Evolutionary conservation across 1,140 invertebrate species (phyloP), one percentile per base, ranked within the genome.

Genomic region (Trichonephila clavipes): DNA sequence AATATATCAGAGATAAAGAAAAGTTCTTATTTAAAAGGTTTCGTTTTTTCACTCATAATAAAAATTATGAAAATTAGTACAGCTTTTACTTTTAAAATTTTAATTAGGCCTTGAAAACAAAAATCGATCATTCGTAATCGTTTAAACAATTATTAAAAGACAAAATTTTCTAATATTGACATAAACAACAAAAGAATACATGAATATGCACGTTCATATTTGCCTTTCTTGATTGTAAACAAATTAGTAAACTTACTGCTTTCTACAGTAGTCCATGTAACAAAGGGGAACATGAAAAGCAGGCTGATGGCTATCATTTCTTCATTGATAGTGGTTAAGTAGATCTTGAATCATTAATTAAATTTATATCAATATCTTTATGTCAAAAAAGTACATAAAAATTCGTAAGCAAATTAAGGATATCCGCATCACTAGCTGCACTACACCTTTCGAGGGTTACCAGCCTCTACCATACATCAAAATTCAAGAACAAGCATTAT

Each of bases 391-490:
- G 62, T 93, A n/a, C 86, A 93, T 88, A 19, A 34, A 93, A 93
- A 88, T 93, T 93, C 58, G 86, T 93, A 93, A 88, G 72, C 72
- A 93, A 93, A 93, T 93, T 93, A 93, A 93, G 92, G 92, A 93
- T 93, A 93, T 93, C 92, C 92, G 92, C 92, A 93, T 93, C 92
- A 93, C 92, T 93, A 93, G 34, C 90, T 92, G 92, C 92, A 93
- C 92, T 93, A 93, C 92, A 93, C 92, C 92, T 93, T 93, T 86
- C 51, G 51, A 81, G 66, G 92, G 92, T 93, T 93, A 86, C 92
- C 92, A 93, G 92, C 72, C 83, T 64, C 44, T 66, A 72, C 88
- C 28, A 83, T 62, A 64, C 62, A 88, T 88, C 86, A 88, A 88
- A 77, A 77, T 77, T 77, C 72, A 77, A 34, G 44, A 59, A 61